Conservation (phyloP, 92 coral and sea anemone species). For the Anthopleura xanthogrammica region DNA sequence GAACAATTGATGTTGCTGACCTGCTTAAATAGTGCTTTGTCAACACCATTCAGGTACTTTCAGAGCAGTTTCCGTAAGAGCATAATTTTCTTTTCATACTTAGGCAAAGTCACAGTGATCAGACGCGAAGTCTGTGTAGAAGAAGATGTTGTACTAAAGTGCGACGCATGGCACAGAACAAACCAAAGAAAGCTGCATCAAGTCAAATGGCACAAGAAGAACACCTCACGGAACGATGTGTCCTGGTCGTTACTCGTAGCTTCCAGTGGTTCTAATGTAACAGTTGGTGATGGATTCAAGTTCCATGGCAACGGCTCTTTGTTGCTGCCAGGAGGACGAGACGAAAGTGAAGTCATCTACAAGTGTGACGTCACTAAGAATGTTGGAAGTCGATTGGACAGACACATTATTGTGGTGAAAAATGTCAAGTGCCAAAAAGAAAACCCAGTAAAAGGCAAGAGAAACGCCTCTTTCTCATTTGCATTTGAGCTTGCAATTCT, state of each 20-base stretch:
- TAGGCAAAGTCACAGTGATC: slow-evolving; percentile 24
- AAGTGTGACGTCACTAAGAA: slow-evolving; percentile 25
- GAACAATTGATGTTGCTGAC: not conserved
- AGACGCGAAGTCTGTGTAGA: slow-evolving; percentile 35
- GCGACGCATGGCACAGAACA: slow-evolving; percentile 35
- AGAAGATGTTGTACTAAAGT: slow-evolving; percentile 31
- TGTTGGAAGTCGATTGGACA: slow-evolving; percentile 15
- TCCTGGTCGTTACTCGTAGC: slow-evolving; percentile 27
- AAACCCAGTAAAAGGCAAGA: not conserved
- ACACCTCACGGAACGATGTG: not conserved
- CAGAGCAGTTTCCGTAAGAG: not conserved
- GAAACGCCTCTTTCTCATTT: not conserved
- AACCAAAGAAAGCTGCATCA: slow-evolving; percentile 17
- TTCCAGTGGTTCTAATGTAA: not conserved
- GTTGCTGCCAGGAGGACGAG: slow-evolving; percentile 28
- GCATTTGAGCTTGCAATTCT: no score
- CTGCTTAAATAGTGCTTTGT: not conserved
- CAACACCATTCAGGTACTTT: not conserved
- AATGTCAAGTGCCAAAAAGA: slow-evolving; percentile 15
- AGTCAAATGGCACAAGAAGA: slow-evolving; percentile 24
- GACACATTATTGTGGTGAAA: slow-evolving; percentile 25
- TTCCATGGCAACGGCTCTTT: slow-evolving; percentile 39
- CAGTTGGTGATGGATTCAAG: not conserved
- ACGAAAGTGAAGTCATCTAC: slow-evolving; percentile 6
- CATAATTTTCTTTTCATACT: not conserved